Evolutionary conservation across 1,140 invertebrate genomes (phyloP).

Genomic region (Macrobrachium nipponense): DNA sequence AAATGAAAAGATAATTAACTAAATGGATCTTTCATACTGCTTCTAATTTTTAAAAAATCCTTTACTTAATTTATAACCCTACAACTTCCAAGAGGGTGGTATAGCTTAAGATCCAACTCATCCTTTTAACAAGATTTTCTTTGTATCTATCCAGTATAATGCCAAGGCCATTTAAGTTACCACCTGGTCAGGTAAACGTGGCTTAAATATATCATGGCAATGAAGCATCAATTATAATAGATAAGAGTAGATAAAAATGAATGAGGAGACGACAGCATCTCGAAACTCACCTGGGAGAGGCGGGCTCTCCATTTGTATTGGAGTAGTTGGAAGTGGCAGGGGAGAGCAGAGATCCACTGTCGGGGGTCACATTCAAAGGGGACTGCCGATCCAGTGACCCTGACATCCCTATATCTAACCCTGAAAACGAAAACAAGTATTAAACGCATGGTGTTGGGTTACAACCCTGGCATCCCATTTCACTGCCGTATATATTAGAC

Average conservation of each 20-base stretch:
- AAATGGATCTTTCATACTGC: too few relatives aligned
- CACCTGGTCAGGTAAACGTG: too few relatives aligned
- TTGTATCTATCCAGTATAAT: too few relatives aligned
- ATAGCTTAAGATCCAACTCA: too few relatives aligned
- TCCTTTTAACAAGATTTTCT: too few relatives aligned
- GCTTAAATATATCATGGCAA: neutral
- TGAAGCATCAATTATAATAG: slow-evolving; percentile 3
- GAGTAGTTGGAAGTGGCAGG: slow-evolving; percentile 58
- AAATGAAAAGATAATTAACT: too few relatives aligned
- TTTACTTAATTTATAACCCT: too few relatives aligned
- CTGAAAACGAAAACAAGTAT: slow-evolving; percentile 19
- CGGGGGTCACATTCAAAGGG: slow-evolving; percentile 86
- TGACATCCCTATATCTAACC: slow-evolving; percentile 57
- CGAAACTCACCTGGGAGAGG: slow-evolving; percentile 75
- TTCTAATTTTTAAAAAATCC: too few relatives aligned
- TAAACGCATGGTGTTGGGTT: neutral
- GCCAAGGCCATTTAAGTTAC: too few relatives aligned
- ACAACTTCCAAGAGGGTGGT: too few relatives aligned
- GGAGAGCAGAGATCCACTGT: slow-evolving; percentile 80
- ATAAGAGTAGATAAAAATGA: slow-evolving; percentile 26
- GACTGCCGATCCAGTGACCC: slow-evolving; percentile 76
- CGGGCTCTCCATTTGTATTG: slow-evolving; percentile 68
- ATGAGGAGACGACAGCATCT: neutral
- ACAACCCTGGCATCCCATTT: neutral
- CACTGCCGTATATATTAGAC: neutral